A percentile compares a stretch with the other conserved stretches of the same genome.
These are phyloP conservation scores for Amblyjoppa fuscipennis DNA, from an alignment of 2,888 invertebrate genomes.

Conservation along the genomic window DNA sequence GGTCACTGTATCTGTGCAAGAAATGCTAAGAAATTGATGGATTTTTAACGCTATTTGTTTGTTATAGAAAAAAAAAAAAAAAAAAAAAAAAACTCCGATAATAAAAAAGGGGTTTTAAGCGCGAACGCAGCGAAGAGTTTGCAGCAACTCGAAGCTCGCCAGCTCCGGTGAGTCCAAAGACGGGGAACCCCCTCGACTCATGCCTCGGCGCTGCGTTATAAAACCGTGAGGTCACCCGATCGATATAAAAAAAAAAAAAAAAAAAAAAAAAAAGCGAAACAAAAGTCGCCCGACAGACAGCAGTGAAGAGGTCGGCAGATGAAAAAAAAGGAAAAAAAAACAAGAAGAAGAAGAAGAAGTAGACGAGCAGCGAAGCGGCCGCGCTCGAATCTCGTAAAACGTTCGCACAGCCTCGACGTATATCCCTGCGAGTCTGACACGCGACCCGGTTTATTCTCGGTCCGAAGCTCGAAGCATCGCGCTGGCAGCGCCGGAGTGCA, in stretches of 20 bases:
- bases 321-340: background rate
- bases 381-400: constrained; percentile 44
- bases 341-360: constrained; percentile 8
- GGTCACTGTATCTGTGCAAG: too few species aligned
- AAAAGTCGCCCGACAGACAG: background rate
- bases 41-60: too few species aligned
- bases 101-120: too few species aligned
- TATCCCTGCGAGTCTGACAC: constrained; percentile 40
- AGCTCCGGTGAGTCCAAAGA: too few species aligned
- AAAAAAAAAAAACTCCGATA: too few species aligned
- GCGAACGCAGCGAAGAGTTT: too few species aligned
- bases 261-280: background rate
- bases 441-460: constrained; percentile 55
- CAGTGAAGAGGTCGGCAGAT: background rate
- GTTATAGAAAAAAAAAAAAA: too few species aligned
- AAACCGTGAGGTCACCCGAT: background rate
- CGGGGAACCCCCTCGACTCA: too few species aligned
- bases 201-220: too few species aligned
- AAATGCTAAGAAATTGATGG: too few species aligned
- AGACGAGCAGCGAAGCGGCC: constrained; percentile 21
- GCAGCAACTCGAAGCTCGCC: too few species aligned
- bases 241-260: background rate
- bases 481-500: constrained; percentile 21
- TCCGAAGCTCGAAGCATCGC: constrained; percentile 46
- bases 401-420: constrained; percentile 19